phyloP scores from a whole-genome alignment of 1,140 invertebrate genomes.

The Lordiphosa clarofinis region DNA sequence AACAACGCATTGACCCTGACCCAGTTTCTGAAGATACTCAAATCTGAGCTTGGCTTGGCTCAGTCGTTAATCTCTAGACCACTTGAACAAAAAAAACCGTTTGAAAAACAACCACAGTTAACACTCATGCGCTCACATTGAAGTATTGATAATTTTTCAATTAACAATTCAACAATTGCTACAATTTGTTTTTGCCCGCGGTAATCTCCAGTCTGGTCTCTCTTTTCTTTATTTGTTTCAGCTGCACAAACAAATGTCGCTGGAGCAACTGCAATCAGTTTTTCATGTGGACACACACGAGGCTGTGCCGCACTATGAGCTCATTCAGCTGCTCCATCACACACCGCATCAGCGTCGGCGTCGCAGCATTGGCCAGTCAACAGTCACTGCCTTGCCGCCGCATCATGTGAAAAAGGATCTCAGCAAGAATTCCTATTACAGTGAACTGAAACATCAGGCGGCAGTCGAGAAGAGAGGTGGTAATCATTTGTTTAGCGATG shows the following conservation, averaged over 20 bases:
- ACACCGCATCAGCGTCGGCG: constrained; percentile 62
- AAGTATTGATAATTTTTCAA: constrained; percentile 72
- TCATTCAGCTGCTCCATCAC: constrained; percentile 82
- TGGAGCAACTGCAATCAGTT: constrained; percentile 87
- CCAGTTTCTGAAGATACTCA: constrained; percentile 67
- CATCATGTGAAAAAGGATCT: constrained; percentile 79
- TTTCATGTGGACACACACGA: constrained; percentile 90
- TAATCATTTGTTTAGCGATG: constrained; percentile 53
- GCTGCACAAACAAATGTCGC: constrained; percentile 92
- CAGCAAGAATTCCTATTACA: constrained; percentile 78
- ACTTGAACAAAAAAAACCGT: constrained; percentile 40
- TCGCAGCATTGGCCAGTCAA: constrained; percentile 73
- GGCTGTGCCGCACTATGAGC: constrained; percentile 83
- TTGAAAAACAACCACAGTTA: constrained; percentile 20
- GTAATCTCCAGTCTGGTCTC: constrained; percentile 28
- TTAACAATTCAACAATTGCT: constrained; percentile 61
- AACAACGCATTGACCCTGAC: constrained; percentile 67
- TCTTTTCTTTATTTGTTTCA: constrained; percentile 53
- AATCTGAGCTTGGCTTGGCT: constrained; percentile 25
- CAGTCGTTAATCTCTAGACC: constrained; percentile 68
- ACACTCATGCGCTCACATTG: constrained; percentile 53
- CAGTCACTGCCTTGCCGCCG: constrained; percentile 28
- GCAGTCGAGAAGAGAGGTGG: constrained; percentile 3
- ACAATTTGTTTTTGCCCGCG: constrained; percentile 56
- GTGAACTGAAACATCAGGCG: constrained; percentile 61